Base-by-base conservation (phyloP, 2,888 invertebrate genomes). In the Trachelus stipa region DNA sequence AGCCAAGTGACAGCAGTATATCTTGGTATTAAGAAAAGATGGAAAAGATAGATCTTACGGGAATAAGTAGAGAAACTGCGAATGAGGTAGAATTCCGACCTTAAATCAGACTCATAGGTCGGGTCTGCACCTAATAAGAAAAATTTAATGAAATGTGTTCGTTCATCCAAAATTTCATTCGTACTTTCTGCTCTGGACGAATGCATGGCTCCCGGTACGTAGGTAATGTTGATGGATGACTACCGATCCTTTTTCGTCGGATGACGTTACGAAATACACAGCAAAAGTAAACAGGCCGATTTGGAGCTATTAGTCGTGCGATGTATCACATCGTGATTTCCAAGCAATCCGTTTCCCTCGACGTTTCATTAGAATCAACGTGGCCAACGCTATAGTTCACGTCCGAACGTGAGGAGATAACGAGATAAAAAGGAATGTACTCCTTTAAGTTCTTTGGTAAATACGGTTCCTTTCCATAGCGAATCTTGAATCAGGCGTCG, bases 191-290 rank as follows among this genome's bases (percentile, higher is more conserved):
- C 23, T 23, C 23, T 23, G 56, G 23, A 56, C 9, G 23, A 56
- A 56, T 56, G 56, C 23, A 56, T 56, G 23, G 56, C 56, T 56
- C 56, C 9, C 9, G 9, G 23, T 56, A 15, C 23, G 56, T 56
- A 56, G 83, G 80, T 84, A 82, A 79, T 77, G 68, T 81, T 85
- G 84, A 87, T 87, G 84, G 86, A 87, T 85, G 85, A 81, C 68
- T 73, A 73, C 75, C 71, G 75, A 76, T 75, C 56, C 69, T 69
- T 74, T 40, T 33, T 68, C 73, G 68, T 77, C 56, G 37, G 75
- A 76, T 75, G 73, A 56, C 56, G 23, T 23, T 23, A 6, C 56
- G 83, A 82, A 81, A 80, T 83, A 83, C 83, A 85, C 85, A 84
- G 85, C 85, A 84, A 83, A 82, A 85, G 84, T 83, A 85, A 85